Base-by-base conservation (phyloP, 2,797 vertebrate genomes). In the Artibeus jamaicensis region DNA sequence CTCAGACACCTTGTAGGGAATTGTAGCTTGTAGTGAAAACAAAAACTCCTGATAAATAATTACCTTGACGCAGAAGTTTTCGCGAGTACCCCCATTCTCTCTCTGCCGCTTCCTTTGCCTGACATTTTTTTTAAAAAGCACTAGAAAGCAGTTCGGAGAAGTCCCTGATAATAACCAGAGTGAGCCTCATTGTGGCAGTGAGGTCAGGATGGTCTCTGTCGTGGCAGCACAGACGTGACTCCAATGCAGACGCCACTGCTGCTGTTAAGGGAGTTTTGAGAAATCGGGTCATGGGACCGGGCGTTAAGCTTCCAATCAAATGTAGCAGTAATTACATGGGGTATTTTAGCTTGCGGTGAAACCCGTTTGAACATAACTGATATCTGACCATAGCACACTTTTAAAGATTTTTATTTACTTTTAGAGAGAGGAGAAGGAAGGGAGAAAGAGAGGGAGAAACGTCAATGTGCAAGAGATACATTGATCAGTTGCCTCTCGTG, bases 41-140 rank as follows among this genome's bases (percentile, higher is more conserved):
- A 96, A 95, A 94, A 71, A 95, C 89, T 29, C 18, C 50, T 89
- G 94, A 90, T 48, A 88, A 84, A 71, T 89, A 96, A 96, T 97
- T 34, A 24, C 19, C 2, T 81, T 65, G 96, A 96, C 85, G 53
- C 79, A 4, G 37, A 48, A 9, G 39, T 89, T 87, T 97, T 92
- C 97, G 14, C 84, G 82, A 96, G 77, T 76, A 39, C 76, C 5
- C 67, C 6, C 14, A 39, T 37, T 70, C 2, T 6, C 14, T 9
- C 14, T 59, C 16, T 76, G 9, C 37, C 4, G 70, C 34, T 70
- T 62, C 26, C 9, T 70, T 37, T 87, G 86, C 32, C 50, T n/a
- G 5, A 76, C 32, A 29, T 24, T 39, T 77, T 86, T 34, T 57
- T 24, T 2, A 2, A 46, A 44, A 70, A 68, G 37, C 26, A 21